phyloP scores from a whole-genome alignment of 2,888 invertebrate genomes.

The Rambutsinella grinnellia region DNA sequence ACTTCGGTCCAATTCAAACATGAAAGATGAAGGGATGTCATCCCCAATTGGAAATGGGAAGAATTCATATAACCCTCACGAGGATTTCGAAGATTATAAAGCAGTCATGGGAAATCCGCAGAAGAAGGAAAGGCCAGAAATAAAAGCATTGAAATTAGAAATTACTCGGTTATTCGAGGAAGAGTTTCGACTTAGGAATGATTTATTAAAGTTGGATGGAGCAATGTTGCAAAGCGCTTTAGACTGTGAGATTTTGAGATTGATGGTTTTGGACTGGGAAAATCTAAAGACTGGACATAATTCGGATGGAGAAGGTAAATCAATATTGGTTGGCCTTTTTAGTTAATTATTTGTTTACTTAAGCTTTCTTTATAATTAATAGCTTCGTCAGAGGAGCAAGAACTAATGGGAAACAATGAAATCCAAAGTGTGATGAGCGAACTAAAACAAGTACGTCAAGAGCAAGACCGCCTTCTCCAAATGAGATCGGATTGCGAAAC shows the following conservation, averaged over 20 bases:
- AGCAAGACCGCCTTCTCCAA: conserved; percentile 84
- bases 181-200: conserved; percentile 86
- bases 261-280: conserved; percentile 87
- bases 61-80: conserved; percentile 1
- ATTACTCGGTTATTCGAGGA: conserved; percentile 91
- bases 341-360: background rate
- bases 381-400: conserved; percentile 55
- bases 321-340: background rate
- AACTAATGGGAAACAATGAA: conserved; percentile 54
- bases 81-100: conserved; percentile 5
- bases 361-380: conserved; percentile 3
- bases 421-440: conserved; percentile 64
- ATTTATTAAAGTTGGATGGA: conserved; percentile 90
- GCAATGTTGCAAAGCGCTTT: conserved; percentile 87
- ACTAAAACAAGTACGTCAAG: conserved; percentile 70
- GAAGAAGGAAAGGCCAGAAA: conserved; percentile 64
- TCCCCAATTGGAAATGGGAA: background rate
- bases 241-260: conserved; percentile 89
- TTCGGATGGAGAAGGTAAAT: conserved; percentile 80
- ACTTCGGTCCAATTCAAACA: conserved; percentile 32
- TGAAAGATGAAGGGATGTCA: background rate
- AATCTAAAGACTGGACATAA: conserved; percentile 70
- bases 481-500: conserved; percentile 83
- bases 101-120: background rate
- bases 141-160: conserved; percentile 79